Base-by-base conservation (phyloP, 1,140 invertebrate species). In the Geopemphigus sp. region DNA sequence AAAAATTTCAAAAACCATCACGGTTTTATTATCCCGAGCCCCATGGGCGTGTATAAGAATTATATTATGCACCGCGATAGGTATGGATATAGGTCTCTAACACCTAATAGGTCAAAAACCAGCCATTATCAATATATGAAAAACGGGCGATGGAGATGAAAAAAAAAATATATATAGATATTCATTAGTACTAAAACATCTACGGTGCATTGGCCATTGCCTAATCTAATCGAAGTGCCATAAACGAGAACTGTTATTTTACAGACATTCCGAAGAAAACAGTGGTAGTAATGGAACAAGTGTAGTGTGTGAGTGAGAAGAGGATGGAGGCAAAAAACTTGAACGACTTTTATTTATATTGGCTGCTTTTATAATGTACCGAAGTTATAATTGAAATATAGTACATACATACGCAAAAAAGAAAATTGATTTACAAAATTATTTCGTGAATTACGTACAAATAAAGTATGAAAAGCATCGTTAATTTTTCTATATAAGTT, bases 181-280 rank as follows among this genome's bases (percentile, higher is more conserved):
- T 73, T 73, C 70, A 73, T 73, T 73, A 73, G 53, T 26, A 56
- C 26, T 73, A 73, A 73, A 73, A 56, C n/a, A 53, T 73, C 70
- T 73, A 57, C 24, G 70, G 70, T 29, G 56, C 19, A 73, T 73
- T 56, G 70, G 50, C 17, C 47, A 19, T 73, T 29, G 50, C 70
- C 19, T 73, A 56, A 56, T 73, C 70, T 54, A 32, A 73, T 54
- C 50, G 50, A 57, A 24, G 54, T 57, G 53, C 29, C 1, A 39
- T 73, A 73, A 73, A 68, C 32, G 17, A 29, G 56, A 56, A 73
- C 70, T 73, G 70, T 73, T 73, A 73, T 73, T 73, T 56, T 56
- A 73, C 54, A 56, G 54, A 24, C 19, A 39, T 32, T 10, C 70
- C 26, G 19, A 32, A 39, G 19, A 73, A 56, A 56, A 56, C 24